Evolutionary conservation across 2,113 vertebrate genomes (phyloP).

Genomic region (Pituophis catenifer): DNA sequence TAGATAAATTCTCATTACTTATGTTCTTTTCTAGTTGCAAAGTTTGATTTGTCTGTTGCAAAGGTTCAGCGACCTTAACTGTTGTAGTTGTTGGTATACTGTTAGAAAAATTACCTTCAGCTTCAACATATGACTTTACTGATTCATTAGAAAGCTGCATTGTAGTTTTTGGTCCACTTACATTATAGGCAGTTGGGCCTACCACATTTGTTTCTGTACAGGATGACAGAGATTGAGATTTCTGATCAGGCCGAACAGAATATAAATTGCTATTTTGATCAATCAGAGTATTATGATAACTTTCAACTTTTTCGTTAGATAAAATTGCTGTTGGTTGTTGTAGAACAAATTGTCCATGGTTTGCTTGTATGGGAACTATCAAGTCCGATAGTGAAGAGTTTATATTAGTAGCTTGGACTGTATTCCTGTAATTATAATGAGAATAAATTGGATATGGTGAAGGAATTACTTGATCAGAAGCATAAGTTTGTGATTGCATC

Average conservation of each 20-base stretch:
- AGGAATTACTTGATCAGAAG: conserved; percentile 28
- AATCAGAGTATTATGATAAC: conserved; percentile 22
- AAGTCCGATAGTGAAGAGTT: neutral
- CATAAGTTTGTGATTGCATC: conserved; percentile 34
- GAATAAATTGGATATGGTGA: conserved; percentile 27
- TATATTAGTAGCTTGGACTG: neutral
- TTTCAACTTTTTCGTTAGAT: conserved; percentile 31
- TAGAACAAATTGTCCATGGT: neutral
- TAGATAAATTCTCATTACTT: conserved; percentile 4
- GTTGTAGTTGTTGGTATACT: conserved; percentile 39
- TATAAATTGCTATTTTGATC: conserved; percentile 38
- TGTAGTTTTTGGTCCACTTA: conserved; percentile 32
- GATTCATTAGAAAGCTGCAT: conserved; percentile 42
- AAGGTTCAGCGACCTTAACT: conserved; percentile 1
- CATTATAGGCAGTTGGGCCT: conserved; percentile 25
- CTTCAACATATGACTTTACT: neutral
- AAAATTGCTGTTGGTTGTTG: conserved; percentile 28
- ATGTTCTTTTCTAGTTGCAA: conserved; percentile 42
- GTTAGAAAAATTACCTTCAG: conserved; percentile 33
- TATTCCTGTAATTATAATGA: conserved; percentile 42
- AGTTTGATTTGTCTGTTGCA: conserved; percentile 36
- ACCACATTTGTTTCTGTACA: conserved; percentile 25
- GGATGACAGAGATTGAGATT: conserved; percentile 7
- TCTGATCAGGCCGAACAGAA: conserved; percentile 45
- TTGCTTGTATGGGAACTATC: neutral